These are phyloP conservation scores for Eospalax fontanierii DNA, from an alignment of 2,797 vertebrate genomes.

Conservation along the genomic window DNA sequence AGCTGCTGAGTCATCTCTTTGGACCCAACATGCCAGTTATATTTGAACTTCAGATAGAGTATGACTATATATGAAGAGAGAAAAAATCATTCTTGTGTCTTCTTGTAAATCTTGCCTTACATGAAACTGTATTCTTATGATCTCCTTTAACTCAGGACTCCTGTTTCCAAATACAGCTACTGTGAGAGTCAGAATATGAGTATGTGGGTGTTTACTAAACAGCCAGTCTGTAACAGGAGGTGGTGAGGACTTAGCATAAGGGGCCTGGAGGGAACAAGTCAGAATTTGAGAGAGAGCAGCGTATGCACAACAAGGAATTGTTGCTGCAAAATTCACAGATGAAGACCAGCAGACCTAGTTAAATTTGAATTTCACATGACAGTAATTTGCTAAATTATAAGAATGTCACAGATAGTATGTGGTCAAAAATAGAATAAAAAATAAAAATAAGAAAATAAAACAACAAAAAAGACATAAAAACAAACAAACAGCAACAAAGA, in stretches of 20 bases:
- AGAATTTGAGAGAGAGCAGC: neutral
- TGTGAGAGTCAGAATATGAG: neutral
- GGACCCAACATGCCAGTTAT: too few species aligned
- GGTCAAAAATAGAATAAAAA: too few species aligned
- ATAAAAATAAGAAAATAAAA: too few species aligned
- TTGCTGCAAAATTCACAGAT: neutral
- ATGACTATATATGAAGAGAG: neutral
- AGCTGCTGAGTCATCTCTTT: too few species aligned
- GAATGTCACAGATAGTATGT: neutral
- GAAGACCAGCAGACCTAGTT: neutral
- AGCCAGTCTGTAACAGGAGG: neutral
- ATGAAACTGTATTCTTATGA: too few species aligned
- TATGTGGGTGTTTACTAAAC: neutral
- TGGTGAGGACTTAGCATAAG: neutral
- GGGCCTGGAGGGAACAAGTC: neutral
- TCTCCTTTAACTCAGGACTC: neutral
- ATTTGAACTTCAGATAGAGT: too few species aligned
- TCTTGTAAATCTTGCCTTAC: neutral
- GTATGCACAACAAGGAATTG: neutral
- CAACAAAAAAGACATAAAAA: too few species aligned
- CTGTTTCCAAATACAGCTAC: neutral
- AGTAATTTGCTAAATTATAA: neutral
- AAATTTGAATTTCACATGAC: conserved; percentile 5
- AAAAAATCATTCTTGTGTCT: neutral
- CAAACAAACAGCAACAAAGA: too few species aligned